Percentiles rank a stretch among this genome's conserved stretches.
Evolutionary conservation across 2,113 vertebrate genomes (phyloP).

Genomic region (Crypturellus undulatus): DNA sequence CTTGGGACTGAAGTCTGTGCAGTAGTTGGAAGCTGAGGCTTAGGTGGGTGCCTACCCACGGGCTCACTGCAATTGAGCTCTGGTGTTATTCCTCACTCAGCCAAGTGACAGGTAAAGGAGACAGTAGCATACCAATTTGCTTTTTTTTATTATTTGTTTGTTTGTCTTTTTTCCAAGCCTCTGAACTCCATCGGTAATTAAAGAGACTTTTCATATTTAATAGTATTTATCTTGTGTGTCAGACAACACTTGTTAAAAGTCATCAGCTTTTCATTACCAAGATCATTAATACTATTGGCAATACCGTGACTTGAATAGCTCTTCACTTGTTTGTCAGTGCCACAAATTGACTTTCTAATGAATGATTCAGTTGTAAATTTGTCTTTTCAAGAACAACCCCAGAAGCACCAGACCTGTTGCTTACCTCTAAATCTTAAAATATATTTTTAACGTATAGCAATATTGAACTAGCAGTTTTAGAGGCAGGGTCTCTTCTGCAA

Average conservation of each 20-base stretch:
- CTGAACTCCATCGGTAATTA: slow-evolving; percentile 12
- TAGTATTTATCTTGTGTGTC: slow-evolving; percentile 49
- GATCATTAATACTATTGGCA: slow-evolving; percentile 45
- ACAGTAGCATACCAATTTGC: fast-evolving
- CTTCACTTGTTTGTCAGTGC: background rate
- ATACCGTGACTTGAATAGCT: slow-evolving; percentile 36
- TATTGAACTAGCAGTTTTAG: background rate
- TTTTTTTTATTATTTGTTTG: background rate
- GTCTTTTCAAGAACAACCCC: slow-evolving; percentile 32
- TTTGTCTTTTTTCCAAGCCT: background rate
- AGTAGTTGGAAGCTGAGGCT: background rate
- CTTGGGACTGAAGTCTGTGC: fast-evolving
- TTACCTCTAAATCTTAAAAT: background rate
- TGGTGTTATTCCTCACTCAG: background rate
- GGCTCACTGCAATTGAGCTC: background rate
- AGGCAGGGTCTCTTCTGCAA: background rate
- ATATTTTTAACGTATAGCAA: background rate
- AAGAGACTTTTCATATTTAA: slow-evolving; percentile 61
- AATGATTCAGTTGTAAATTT: slow-evolving; percentile 37
- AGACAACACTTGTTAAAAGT: slow-evolving; percentile 62
- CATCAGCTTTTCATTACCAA: slow-evolving; percentile 56
- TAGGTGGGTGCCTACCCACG: fast-evolving
- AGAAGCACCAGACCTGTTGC: background rate
- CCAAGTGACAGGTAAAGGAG: background rate
- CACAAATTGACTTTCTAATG: slow-evolving; percentile 30